Base-by-base conservation (phyloP, 2,888 invertebrate species). In the Holacanthella duospinosa region DNA sequence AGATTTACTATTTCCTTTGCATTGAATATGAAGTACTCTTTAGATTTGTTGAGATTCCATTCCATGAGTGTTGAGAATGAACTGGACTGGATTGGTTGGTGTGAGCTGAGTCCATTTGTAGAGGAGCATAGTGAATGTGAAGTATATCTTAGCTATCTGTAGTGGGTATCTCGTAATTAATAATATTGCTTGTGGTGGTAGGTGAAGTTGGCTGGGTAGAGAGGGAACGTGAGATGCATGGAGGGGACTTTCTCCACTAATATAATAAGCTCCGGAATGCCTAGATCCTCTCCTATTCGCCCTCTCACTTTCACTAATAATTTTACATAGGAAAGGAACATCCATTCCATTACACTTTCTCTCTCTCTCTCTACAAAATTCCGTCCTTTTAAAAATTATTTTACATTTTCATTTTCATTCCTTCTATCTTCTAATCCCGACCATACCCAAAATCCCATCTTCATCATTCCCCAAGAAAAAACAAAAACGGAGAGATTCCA, bases 141-240 rank as follows among this genome's bases (percentile, higher is more conserved):
- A 9, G 9, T 6, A 9, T 9, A 16, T 16, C 9, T 36, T 36
- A 36, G 36, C 9, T 36, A 36, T 36, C 36, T 36, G 36, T 36
- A 36, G 9, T 56, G 65, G 62, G 68, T 66, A 67, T 68, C 69
- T 68, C 66, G 66, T 70, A 71, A 71, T 71, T 71, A 71, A 70
- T 71, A 71, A 71, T 70, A 71, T 70, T 70, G 68, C 71, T 71
- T 71, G 68, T 71, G 68, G 68, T 70, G 12, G 48, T n/a, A 21
- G n/a, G 21, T 9, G 48, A 21, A 48, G 48, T 9, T 9, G 48
- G 48, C 4, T 9, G 36, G 9, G 36, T 36, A 36, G 36, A 36
- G 16, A 16, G 36, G 36, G 16, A 36, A 71, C 71, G 70, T 71
- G 71, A 71, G 70, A 70, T 71, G 70, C 71, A 71, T 71, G 9